Conservation (phyloP, 2,888 invertebrate genomes). For the Artemia sinica region DNA sequence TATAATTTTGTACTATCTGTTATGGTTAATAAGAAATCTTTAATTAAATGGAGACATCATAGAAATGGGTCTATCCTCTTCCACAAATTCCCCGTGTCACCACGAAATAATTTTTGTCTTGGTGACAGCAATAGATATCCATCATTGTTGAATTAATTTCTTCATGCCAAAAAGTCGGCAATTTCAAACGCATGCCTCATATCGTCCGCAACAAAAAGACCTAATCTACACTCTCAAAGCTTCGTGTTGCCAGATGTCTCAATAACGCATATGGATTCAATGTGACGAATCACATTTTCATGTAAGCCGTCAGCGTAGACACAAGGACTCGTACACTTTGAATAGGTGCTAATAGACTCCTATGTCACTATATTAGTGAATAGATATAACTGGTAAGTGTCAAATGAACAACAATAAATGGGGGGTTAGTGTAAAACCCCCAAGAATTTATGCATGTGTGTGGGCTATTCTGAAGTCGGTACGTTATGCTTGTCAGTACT, state of each 20-base stretch:
- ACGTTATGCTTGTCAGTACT: background rate
- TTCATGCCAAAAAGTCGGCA: background rate
- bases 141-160: too few species aligned
- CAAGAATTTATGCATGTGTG: slow-evolving; percentile 6
- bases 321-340: background rate
- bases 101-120: too few species aligned
- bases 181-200: slow-evolving; percentile 10
- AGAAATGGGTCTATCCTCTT: too few species aligned
- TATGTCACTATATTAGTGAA: background rate
- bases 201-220: slow-evolving; percentile 9
- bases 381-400: slow-evolving; percentile 11
- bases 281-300: slow-evolving; percentile 9
- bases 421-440: slow-evolving; percentile 11
- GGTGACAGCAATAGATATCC: too few species aligned
- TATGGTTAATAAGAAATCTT: too few species aligned
- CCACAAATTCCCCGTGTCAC: too few species aligned
- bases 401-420: slow-evolving; percentile 8
- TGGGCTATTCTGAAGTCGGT: slow-evolving; percentile 7
- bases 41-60: too few species aligned
- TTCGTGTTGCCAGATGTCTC: slow-evolving; percentile 7
- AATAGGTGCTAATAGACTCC: slow-evolving; percentile 11
- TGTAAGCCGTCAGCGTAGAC: background rate
- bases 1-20: too few species aligned
- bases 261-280: slow-evolving; percentile 4
- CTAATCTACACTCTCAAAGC: background rate